These are phyloP conservation scores for Rhysida immarginata DNA, from an alignment of 1,140 invertebrate genomes.

Conservation along the genomic window DNA sequence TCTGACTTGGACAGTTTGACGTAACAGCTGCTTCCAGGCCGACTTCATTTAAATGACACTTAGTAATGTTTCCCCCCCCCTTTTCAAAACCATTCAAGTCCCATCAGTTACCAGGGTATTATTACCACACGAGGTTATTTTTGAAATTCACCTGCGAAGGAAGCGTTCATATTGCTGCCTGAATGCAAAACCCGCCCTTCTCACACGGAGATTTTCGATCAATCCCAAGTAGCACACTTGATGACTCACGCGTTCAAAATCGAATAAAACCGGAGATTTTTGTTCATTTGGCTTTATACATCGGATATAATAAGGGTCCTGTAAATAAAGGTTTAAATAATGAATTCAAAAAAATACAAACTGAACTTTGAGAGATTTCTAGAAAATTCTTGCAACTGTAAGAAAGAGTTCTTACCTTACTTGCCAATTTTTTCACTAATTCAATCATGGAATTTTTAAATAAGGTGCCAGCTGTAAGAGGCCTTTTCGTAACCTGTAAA, in stretches of 20 bases:
- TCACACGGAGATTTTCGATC: constrained; percentile 82
- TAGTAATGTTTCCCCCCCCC: no score
- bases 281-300: constrained; percentile 89
- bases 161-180: constrained; percentile 79
- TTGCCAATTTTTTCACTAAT: constrained; percentile 69
- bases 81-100: no score
- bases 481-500: constrained; percentile 73
- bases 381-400: not conserved
- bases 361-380: not conserved
- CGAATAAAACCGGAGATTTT: constrained; percentile 66
- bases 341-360: not conserved
- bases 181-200: constrained; percentile 84
- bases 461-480: constrained; percentile 75
- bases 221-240: constrained; percentile 70
- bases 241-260: constrained; percentile 60
- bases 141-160: constrained; percentile 49
- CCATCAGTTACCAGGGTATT: no score
- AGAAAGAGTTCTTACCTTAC: constrained; percentile 38
- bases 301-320: constrained; percentile 88
- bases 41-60: no score
- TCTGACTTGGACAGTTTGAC: no score
- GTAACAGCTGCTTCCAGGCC: no score
- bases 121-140: no score
- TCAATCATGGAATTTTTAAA: constrained; percentile 90
- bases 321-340: not conserved